Base-by-base conservation (phyloP, 2,797 vertebrate genomes). In the Australoheros facetus region DNA sequence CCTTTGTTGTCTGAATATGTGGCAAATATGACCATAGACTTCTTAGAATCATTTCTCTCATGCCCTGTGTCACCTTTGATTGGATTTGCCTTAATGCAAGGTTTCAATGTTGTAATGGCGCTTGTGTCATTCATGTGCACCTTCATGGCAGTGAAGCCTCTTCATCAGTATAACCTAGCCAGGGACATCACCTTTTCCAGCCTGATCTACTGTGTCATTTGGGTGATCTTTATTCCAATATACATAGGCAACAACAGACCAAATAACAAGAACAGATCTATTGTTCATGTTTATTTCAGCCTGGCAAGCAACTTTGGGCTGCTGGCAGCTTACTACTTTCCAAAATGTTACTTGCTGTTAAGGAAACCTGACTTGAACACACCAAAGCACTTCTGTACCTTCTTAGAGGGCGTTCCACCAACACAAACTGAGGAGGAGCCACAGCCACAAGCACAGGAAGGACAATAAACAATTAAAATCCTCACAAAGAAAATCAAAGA, bases 71-170 rank as follows among this genome's bases (percentile, higher is more conserved):
- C 8, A 2, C 96, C 97, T 34, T 91, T 96, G 91, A 0, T 78
- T 0, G 94, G 94, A 78, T 94, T 97, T 0, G 89, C 89, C 39
- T 16, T 97, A 8, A 90, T 97, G 84, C 96, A 98, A 0, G 89
- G 94, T 55, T 88, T 91, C 73, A 97, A 97, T 0, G 17, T 39
- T 34, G 28, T 73, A 3, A 56, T 98, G 86, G 96, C 96, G 1
- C 88, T 96, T 0, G 0, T 90, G 7, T 97, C 96, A 7, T 97
- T 99, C 87, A 95, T 98, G 85, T 95, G 96, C 91, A 97, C 97
- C 0, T 99, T 99, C 91, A 97, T 97, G 96, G 97, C 96, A 0
- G 91, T 92, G 21, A 95, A 92, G 32, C 91, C 85, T 0, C 89
- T 89, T 0, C 92, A 92, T 48, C 95, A 91, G 78, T 97, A 97